Conservation (phyloP, 2,113 vertebrate species). For the Manacus vitellinus region DNA sequence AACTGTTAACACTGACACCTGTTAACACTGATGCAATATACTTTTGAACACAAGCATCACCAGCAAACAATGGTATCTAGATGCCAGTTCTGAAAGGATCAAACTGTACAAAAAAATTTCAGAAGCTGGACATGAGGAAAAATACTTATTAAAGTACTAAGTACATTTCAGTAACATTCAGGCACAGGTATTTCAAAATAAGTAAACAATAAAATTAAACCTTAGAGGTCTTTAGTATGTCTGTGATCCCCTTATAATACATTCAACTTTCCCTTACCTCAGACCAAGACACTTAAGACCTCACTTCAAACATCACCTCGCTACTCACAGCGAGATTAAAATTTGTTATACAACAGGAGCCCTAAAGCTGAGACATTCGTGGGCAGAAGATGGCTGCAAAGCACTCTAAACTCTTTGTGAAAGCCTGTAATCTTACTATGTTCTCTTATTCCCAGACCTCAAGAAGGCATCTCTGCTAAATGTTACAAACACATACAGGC, state of each 20-base stretch:
- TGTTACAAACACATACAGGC: background rate
- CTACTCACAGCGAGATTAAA: background rate
- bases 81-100: background rate
- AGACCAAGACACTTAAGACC: background rate
- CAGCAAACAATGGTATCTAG: background rate
- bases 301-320: background rate
- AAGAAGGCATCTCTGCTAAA: slow-evolving; percentile 7
- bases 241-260: background rate
- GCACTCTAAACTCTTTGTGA: background rate
- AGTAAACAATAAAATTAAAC: background rate
- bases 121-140: background rate
- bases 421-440: background rate
- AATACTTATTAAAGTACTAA: background rate
- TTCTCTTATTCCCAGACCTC: background rate
- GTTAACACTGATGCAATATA: fast-evolving
- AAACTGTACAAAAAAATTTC: background rate
- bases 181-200: background rate
- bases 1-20: background rate
- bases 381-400: background rate
- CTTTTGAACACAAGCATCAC: background rate
- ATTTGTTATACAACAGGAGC: background rate
- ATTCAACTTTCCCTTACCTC: background rate
- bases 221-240: background rate
- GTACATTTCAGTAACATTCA: background rate
- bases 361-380: background rate